These are phyloP conservation scores for Leptosomus discolor DNA, from an alignment of 2,113 vertebrate genomes.

Conservation along the genomic window DNA sequence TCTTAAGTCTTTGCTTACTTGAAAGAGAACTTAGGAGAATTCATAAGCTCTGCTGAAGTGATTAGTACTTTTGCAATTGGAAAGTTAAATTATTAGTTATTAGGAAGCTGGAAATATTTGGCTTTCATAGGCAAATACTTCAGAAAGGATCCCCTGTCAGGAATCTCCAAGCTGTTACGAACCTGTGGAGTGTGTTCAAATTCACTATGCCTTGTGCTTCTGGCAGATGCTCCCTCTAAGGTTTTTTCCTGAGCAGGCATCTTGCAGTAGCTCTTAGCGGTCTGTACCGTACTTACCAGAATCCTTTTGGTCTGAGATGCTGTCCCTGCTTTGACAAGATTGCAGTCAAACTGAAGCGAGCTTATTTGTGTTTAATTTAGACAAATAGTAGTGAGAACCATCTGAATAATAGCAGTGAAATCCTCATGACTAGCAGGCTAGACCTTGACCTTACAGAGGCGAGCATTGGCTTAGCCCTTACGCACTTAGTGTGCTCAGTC, in stretches of 20 bases:
- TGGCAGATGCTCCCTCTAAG: not conserved
- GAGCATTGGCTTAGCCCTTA: not conserved
- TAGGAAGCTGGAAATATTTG: not conserved
- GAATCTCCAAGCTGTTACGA: not conserved
- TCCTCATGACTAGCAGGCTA: not conserved
- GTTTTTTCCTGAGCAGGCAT: not conserved
- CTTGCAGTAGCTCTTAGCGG: not conserved
- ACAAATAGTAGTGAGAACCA: no score
- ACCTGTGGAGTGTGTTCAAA: not conserved
- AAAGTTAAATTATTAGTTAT: not conserved
- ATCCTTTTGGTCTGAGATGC: not conserved
- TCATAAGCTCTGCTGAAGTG: not conserved
- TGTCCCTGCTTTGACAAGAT: not conserved
- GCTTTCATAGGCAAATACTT: not conserved
- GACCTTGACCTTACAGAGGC: not conserved
- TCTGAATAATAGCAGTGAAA: not conserved
- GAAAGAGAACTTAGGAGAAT: not conserved
- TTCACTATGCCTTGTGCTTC: not conserved
- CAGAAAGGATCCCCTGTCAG: not conserved
- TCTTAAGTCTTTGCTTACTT: not conserved
- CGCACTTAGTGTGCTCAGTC: not conserved
- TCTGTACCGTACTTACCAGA: not conserved
- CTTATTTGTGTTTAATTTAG: not conserved
- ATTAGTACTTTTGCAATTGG: not conserved
- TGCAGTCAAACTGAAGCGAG: not conserved